Evolutionary conservation across 2,888 invertebrate genomes (phyloP), one percentile per base, ranked within the genome.

Genomic region (Acanthacorydalis orientalis): DNA sequence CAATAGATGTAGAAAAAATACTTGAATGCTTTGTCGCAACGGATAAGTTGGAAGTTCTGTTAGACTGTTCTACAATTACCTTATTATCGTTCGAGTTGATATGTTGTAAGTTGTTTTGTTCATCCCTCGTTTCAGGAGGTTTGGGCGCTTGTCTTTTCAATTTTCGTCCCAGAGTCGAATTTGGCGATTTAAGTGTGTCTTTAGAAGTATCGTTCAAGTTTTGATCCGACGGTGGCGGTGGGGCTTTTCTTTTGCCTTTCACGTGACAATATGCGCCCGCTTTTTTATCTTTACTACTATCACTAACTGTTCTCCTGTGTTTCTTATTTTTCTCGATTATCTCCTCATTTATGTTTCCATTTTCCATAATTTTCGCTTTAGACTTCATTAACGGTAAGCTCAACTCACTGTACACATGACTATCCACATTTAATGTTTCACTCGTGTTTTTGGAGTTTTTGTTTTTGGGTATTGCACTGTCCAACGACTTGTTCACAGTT

Each of bases 181-280:
- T 52, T 15, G 50, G 37, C 46, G 54, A 48, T 46, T 16, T 46
- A 10, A n/a, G 9, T 23, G 34, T 32, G 31, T 54, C 53, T 33
- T 23, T 12, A n/a, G 44, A 35, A 7, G 49, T 47, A 38, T 44
- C 51, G 34, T 47, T 48, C 31, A 49, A 44, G 34, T 56, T 52
- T 4, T 53, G 53, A 4, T 23, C 23, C n/a, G 57, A 59, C 1
- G 83, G 84, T 6, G 84, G 84, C 52, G 71, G 73, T 0, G 84
- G 84, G 1, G 84, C 84, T 57, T 74, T 76, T 44, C 84, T 65
- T 61, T 85, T 85, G 23, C 84, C 84, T 53, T 81, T 82, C 1
- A 84, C 83, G 66, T 84, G 80, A 23, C 69, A 61, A 54, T 69
- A 70, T 3, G 68, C 65, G 4, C 74, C 74, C 9, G 76, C 70